Base-by-base conservation (phyloP, 1,140 invertebrate species). In the Zophobas atratus region DNA sequence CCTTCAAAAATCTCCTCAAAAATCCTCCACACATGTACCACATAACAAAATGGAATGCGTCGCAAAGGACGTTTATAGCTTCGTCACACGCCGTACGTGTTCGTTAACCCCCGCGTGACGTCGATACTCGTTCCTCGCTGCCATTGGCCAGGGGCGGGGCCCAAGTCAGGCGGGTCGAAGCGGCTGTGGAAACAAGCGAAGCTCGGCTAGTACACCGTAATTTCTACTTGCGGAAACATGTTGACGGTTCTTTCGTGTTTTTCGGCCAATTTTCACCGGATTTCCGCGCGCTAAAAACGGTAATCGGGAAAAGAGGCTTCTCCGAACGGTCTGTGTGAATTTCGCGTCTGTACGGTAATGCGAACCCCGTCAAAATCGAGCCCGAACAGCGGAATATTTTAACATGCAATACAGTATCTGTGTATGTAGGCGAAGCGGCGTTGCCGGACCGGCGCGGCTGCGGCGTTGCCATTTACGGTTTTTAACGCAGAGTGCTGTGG, bases 1-100 rank as follows among this genome's bases (percentile, higher is more conserved):
- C 41, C 57, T 56, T 48, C 46, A 51, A 75, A 71, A 75, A 63
- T 57, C 71, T 20, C 60, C 72, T 8, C 55, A 53, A 70, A 46
- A 57, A 39, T 39, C 70, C 6, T 76, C 67, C 72, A 78, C 77
- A 82, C 76, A 80, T 77, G 78, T 79, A 73, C 55, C 53, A 81
- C 76, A 84, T 79, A 84, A 85, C 84, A 85, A 86, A 85, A 85
- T 85, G 84, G 84, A 84, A 84, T 82, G 81, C 78, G 78, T 78
- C 63, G 48, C 71, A 70, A 76, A 81, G 72, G 60, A 51, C 79
- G 81, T 75, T 77, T 76, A 70, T 71, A 76, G 33, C 60, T 43
- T 67, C 60, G 60, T 67, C 8, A 43, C 33, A 6, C 8, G 39
- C 80, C 82, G 79, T 78, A 5, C 34, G 70, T 36, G 20, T 5